Evolutionary conservation across 2,113 vertebrate species (phyloP), one percentile per base, ranked within the genome.

Genomic region (Lontra canadensis): DNA sequence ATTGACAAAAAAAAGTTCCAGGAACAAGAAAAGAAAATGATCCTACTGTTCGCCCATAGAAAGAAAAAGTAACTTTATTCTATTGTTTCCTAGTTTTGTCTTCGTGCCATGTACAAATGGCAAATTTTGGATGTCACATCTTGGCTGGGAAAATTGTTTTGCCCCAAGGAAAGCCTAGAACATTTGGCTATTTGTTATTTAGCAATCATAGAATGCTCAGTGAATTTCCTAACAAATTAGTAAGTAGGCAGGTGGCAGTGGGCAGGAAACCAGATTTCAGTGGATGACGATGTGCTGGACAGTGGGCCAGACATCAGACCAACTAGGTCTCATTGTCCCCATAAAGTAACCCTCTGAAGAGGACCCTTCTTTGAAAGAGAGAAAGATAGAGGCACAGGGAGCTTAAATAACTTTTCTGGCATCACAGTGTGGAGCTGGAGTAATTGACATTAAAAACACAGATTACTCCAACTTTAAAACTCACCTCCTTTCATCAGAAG

Each of bases 401-500:
- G 17, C 20, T 95, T 83, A 74, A 83, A 80, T 39, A 65, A 15
- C 11, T 94, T 67, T 14, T 36, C 31, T 10, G 79, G 23, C 17
- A 86, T 8, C 21, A 29, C 0, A 76, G 67, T 5, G 10, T 83
- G 52, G 55, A 82, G 52, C 15, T 59, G 21, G 31, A 49, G 83
- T 31, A 61, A 63, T 0, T 84, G 23, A 61, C 61, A 20, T 80
- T 90, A 55, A 59, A 96, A 67, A 74, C 65, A 65, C 55, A 95
- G 20, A 89, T 67, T 39, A 86, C 26, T 76, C 36, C 34, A 81
- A 92, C 23, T 94, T 78, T n/a, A 74, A 61, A 94, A 52, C 21
- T 82, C 20, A 39, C 8, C 39, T 94, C 52, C 25, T 88, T 96
- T 88, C n/a, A 88, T 61, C 39, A 44, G 34, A 52, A 69, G 23